phyloP scores from a whole-genome alignment of 2,113 vertebrate species.

The Rhinolophus ferrumequinum region DNA sequence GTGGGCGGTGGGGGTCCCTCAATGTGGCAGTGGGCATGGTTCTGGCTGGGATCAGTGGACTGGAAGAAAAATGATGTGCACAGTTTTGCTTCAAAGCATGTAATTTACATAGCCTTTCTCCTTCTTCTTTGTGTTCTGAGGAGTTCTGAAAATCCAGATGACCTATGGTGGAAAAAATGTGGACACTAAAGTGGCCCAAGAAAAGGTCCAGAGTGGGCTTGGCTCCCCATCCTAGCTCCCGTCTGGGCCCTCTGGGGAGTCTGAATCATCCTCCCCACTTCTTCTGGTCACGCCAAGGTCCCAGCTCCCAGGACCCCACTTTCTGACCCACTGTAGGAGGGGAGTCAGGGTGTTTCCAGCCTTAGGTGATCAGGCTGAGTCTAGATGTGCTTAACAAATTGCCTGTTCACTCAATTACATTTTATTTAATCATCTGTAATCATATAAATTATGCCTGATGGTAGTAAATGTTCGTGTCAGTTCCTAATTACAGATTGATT shows the following conservation, averaged over 20 bases:
- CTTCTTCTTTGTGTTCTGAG: neutral
- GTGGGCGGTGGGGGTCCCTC: neutral
- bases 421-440: constrained; percentile 92
- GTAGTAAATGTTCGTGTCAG: constrained; percentile 89
- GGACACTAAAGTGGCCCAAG: neutral
- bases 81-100: neutral
- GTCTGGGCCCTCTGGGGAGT: neutral
- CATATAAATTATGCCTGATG: constrained; percentile 91
- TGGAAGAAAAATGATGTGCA: neutral
- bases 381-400: constrained; percentile 88
- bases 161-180: neutral
- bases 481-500: constrained; percentile 90
- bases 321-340: constrained; percentile 40
- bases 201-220: neutral
- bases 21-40: neutral
- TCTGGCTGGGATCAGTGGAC: neutral
- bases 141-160: neutral
- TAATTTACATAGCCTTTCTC: neutral
- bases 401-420: constrained; percentile 89
- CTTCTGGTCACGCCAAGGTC: constrained; percentile 53
- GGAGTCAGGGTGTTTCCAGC: constrained; percentile 78
- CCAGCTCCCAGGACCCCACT: neutral
- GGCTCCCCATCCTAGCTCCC: neutral
- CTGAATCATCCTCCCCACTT: neutral
- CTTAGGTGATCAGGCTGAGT: constrained; percentile 83